Base-by-base conservation (phyloP, 2,888 invertebrate genomes). In the Adelphocoris suturalis region DNA sequence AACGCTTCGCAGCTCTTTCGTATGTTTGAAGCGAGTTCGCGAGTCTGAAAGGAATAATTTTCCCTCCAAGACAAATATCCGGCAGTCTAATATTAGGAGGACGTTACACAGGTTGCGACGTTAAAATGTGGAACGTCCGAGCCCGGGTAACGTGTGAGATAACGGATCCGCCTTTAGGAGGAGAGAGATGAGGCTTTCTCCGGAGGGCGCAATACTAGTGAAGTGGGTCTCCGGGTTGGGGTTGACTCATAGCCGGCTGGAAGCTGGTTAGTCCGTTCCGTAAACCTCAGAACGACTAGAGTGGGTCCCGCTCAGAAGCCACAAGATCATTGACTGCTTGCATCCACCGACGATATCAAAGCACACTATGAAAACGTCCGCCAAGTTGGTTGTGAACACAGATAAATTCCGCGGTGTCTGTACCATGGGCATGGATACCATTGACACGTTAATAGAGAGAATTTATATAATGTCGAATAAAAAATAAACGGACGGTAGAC, bases 211-310 rank as follows among this genome's bases (percentile, higher is more conserved):
- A 37, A 37, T 19, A 52, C 82, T 7, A 23, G 61, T 12, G 85
- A 82, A 82, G 85, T 85, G 85, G 85, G 85, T 61, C 85, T 84
- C 55, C 12, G 23, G 7, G 37, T 37, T 37, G 16, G 28, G 82
- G 85, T 85, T 85, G 85, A 85, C 85, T 85, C 85, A 85, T 61
- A 68, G 68, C 37, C 81, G 81, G 47, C 81, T 28, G 46, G 27
- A 81, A 76, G 23, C 76, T 76, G 76, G 23, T 19, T 37, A 80
- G 78, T 12, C 37, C 13, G 68, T 23, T 68, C 68, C 23, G 13
- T 52, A 16, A 52, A 23, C 11, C 68, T 37, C 37, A 37, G 3
- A 37, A 37, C 46, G 0, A 37, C 37, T 46, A 12, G 78, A 80
- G 19, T 37, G 9, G n/a, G 14, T 78, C 47, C 68, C 23, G 68